Evolutionary conservation across 2,113 vertebrate species (phyloP).

Genomic region (Hepsetus odoe): DNA sequence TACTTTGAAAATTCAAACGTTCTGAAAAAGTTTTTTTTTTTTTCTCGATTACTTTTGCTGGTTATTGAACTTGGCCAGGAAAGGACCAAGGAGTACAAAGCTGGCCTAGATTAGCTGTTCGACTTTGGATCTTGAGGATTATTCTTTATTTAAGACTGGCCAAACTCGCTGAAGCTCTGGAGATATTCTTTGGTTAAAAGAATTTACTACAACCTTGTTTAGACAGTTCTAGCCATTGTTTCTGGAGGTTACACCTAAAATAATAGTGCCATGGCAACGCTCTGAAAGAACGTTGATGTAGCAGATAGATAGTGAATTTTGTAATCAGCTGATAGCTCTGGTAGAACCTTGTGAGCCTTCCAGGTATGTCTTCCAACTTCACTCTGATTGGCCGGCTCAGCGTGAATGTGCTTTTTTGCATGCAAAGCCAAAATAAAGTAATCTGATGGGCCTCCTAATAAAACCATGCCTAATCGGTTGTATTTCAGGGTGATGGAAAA

Average conservation of each 20-base stretch:
- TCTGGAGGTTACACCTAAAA: not conserved
- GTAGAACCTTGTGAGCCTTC: not conserved
- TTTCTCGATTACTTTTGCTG: conserved; percentile 24
- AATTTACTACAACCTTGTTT: not conserved
- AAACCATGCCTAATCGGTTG: conserved; percentile 33
- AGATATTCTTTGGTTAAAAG: not conserved
- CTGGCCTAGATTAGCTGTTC: conserved; percentile 8
- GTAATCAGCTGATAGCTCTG: not conserved
- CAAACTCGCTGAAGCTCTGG: not conserved
- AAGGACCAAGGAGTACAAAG: not conserved
- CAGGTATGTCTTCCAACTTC: not conserved
- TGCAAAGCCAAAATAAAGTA: conserved; percentile 11
- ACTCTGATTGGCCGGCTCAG: not conserved
- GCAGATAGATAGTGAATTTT: not conserved
- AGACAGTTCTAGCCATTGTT: conserved; percentile 4
- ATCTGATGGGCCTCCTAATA: conserved; percentile 3
- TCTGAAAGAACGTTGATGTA: conserved; percentile 12
- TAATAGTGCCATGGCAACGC: not conserved
- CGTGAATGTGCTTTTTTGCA: not conserved
- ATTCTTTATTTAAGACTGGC: not conserved
- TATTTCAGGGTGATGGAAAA: conserved; percentile 33
- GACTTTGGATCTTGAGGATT: not conserved
- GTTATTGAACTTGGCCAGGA: conserved; percentile 26
- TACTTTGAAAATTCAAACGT: conserved; percentile 4
- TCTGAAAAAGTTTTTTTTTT: not conserved